Percentiles rank a stretch among this genome's conserved stretches.
Evolutionary conservation across 1,140 invertebrate species (phyloP).

Genomic region (Drosophila fuyamai): DNA sequence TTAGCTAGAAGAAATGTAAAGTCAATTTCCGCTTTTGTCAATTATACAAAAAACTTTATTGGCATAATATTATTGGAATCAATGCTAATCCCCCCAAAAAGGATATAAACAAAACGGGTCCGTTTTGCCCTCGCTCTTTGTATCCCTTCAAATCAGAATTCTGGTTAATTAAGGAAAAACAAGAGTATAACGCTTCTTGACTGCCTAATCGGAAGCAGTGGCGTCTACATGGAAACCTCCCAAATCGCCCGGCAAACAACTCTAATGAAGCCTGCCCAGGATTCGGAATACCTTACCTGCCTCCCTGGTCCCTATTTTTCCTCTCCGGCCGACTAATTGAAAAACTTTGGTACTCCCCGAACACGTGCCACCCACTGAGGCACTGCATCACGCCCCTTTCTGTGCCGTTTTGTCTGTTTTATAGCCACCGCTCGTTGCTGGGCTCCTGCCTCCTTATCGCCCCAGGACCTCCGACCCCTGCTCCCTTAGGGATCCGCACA

Average conservation of each 20-base stretch:
- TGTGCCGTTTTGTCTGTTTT: conserved; percentile 37
- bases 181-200: conserved; percentile 41
- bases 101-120: background rate
- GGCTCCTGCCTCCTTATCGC: conserved; percentile 9
- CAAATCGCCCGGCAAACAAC: conserved; percentile 48
- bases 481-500: conserved; percentile 22
- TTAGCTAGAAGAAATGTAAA: conserved; percentile 38
- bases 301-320: background rate
- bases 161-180: conserved; percentile 44
- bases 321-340: conserved; percentile 33
- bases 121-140: background rate
- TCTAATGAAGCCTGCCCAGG: conserved; percentile 41
- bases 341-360: conserved; percentile 47
- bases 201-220: conserved; percentile 36
- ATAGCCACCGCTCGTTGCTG: conserved; percentile 19
- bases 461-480: background rate
- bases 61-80: conserved; percentile 41
- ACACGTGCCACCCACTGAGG: conserved; percentile 49
- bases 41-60: conserved; percentile 33
- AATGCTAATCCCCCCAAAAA: conserved; percentile 12
- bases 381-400: conserved; percentile 25
- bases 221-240: conserved; percentile 32
- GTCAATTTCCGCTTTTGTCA: conserved; percentile 41
- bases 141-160: conserved; percentile 11
- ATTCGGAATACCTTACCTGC: background rate